A percentile compares a stretch with the other conserved stretches of the same genome.
These are phyloP conservation scores for Silvanus unidentatus DNA, from an alignment of 2,888 invertebrate species.

Conservation along the genomic window DNA sequence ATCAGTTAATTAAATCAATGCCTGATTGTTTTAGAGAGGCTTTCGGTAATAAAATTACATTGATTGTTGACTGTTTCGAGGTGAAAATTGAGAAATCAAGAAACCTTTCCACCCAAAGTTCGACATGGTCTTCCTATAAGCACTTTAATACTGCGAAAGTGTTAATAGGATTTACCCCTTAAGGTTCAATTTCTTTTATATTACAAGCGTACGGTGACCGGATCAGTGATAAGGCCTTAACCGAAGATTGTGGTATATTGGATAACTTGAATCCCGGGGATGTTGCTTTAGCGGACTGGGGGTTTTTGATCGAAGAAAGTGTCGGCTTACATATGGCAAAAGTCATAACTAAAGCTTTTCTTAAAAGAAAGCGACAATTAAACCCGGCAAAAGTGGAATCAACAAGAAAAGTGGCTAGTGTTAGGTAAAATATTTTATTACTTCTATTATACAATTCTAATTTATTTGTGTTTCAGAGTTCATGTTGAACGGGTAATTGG, in stretches of 20 bases:
- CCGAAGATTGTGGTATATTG: slow-evolving; percentile 4
- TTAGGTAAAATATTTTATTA: slow-evolving; percentile 1
- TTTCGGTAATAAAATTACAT: too few relatives aligned
- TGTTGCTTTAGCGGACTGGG: slow-evolving; percentile 7
- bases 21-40: too few relatives aligned
- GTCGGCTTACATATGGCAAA: slow-evolving; percentile 4
- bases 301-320: slow-evolving; percentile 1
- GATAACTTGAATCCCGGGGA: slow-evolving; percentile 7
- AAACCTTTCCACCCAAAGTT: too few relatives aligned
- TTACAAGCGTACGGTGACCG: background rate
- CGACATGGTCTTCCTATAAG: too few relatives aligned
- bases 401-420: slow-evolving; percentile 2
- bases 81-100: too few relatives aligned
- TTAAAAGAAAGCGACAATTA: slow-evolving; percentile 7
- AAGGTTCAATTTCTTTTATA: background rate
- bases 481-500: slow-evolving; percentile 8
- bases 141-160: too few relatives aligned
- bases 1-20: too few relatives aligned
- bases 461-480: background rate
- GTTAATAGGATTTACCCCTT: background rate
- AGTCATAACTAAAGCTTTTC: slow-evolving; percentile 7
- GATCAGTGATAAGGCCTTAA: slow-evolving; percentile 1
- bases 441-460: too few relatives aligned
- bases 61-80: too few relatives aligned
- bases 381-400: slow-evolving; percentile 2